Percentiles rank a stretch among this genome's conserved stretches.
phyloP scores from a whole-genome alignment of 2,888 invertebrate species.

The Caenorhabditis drosophilae region DNA sequence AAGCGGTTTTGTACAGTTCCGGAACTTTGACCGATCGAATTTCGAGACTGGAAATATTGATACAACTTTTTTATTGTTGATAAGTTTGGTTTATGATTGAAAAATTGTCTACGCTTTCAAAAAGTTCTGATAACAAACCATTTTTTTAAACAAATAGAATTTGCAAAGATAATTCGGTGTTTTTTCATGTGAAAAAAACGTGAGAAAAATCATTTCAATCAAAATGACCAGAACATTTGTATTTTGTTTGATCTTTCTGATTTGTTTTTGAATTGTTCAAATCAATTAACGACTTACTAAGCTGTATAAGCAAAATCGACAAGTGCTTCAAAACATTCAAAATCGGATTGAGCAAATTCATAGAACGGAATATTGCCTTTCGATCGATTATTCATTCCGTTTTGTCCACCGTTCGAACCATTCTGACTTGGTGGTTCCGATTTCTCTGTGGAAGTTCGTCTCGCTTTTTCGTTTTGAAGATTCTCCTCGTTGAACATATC shows the following conservation, averaged over 20 bases:
- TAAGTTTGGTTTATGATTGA: too few species aligned
- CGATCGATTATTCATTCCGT: conserved; percentile 9
- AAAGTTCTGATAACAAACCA: too few species aligned
- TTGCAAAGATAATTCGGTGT: conserved; percentile 5
- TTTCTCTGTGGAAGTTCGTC: too few species aligned
- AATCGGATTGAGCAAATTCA: conserved; percentile 73
- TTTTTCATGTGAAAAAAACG: conserved; percentile 9
- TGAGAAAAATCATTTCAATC: neutral
- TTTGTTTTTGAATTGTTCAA: neutral
- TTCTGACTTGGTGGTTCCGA: neutral
- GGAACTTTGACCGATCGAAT: conserved; percentile 76
- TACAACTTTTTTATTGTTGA: neutral
- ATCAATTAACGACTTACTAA: conserved; percentile 72
- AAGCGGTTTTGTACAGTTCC: conserved; percentile 82
- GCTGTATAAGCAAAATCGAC: conserved; percentile 85
- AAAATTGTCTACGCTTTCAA: too few species aligned
- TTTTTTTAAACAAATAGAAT: too few species aligned
- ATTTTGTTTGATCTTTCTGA: neutral
- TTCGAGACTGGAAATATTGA: conserved; percentile 71
- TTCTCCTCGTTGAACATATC: conserved; percentile 58
- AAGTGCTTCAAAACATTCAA: conserved; percentile 78
- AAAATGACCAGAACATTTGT: neutral
- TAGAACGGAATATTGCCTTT: conserved; percentile 42
- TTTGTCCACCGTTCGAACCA: conserved; percentile 2
- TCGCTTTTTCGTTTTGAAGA: too few species aligned